Evolutionary conservation across 2,888 invertebrate species (phyloP), one percentile per base, ranked within the genome.

Genomic region (Agrotis segetum): DNA sequence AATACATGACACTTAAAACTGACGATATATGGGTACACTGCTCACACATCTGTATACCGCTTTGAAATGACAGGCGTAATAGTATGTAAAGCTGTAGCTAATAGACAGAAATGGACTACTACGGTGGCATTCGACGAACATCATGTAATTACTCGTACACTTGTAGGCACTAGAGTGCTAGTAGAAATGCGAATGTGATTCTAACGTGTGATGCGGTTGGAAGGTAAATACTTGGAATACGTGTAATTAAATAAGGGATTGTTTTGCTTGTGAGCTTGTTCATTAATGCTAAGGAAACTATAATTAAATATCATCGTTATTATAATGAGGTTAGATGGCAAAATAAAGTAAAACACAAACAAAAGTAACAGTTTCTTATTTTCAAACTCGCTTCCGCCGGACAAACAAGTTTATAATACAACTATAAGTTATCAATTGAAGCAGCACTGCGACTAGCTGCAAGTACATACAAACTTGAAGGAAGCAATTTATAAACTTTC

Each of bases 401-500:
- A 69, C 72, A 60, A 75, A 74, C 71, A 71, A 79, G 50, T 56
- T 55, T 64, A 68, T 77, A 71, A 71, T 74, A 70, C 7, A 67
- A 52, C 55, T 70, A 70, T 74, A 74, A 74, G 84, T 75, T 84
- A 85, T 82, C 86, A 81, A 85, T 82, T 75, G 81, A 58, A 70
- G 65, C 83, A 85, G 86, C 75, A 83, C 79, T 74, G 74, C 67
- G 74, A 83, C 79, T 81, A 81, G 69, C 78, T 67, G 84, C 85
- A 74, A 82, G 78, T 82, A 85, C 72, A 81, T 85, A 91, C 88
- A 90, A 93, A 92, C 92, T 91, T 87, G 83, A 84, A 88, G 88
- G 86, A 92, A 92, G 92, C 95, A 94, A 95, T 95, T 95, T 95
- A 95, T 94, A 94, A 95, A 95, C 90, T 94, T 93, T 92, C 93